A percentile compares a stretch with the other conserved stretches of the same genome.
Evolutionary conservation across 2,888 invertebrate genomes (phyloP).

Genomic region (Argyra leucocephala): DNA sequence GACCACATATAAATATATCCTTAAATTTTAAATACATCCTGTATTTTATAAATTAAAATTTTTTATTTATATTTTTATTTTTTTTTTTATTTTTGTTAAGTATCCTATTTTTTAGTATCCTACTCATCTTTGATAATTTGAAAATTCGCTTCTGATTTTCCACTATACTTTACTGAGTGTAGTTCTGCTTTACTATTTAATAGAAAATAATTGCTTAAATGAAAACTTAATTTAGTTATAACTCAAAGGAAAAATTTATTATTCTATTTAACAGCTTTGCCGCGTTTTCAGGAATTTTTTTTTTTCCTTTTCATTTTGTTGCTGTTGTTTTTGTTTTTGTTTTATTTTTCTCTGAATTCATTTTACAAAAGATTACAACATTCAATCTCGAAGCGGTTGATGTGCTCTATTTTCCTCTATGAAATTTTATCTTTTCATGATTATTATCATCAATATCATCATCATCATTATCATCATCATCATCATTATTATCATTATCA

Average conservation of each 20-base stretch:
- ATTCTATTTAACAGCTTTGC: not conserved
- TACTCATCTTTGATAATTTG: not conserved
- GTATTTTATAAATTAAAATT: too few species aligned
- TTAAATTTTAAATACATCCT: too few species aligned
- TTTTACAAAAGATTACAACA: too few species aligned
- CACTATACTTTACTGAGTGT: not conserved
- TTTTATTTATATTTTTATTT: not conserved
- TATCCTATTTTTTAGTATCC: too few species aligned
- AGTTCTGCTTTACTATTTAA: not conserved
- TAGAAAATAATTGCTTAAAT: conserved; percentile 1
- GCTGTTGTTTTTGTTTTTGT: too few species aligned
- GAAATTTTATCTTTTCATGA: too few species aligned
- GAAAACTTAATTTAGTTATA: conserved; percentile 6
- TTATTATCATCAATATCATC: too few species aligned
- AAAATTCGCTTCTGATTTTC: not conserved
- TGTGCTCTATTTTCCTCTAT: too few species aligned
- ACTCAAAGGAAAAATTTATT: not conserved
- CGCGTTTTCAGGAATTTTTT: not conserved
- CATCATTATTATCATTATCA: too few species aligned
- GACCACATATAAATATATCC: too few species aligned
- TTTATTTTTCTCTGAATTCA: not conserved
- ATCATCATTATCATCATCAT: too few species aligned
- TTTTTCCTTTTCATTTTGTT: not conserved
- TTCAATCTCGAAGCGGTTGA: too few species aligned
- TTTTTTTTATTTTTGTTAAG: not conserved